Evolutionary conservation across 1,140 invertebrate genomes (phyloP), one percentile per base, ranked within the genome.

Genomic region (Drosophila rufa): DNA sequence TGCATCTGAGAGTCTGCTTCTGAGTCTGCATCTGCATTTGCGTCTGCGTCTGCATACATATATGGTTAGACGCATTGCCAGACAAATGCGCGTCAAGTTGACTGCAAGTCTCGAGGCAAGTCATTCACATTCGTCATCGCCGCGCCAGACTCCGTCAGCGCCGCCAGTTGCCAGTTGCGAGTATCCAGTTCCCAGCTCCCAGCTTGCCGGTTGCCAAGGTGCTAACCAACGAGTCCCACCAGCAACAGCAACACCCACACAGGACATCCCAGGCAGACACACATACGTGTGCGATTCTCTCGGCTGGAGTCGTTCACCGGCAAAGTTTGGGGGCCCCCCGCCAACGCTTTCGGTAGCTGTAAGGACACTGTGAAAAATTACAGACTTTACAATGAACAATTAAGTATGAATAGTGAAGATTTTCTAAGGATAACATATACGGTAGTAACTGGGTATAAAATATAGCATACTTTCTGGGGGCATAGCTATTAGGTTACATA

Each of bases 41-140:
- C 53, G 25, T 56, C 53, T 40, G 36, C 53, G 25, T 22, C 33
- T 73, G 50, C 64, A 42, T 69, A 60, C 47, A 65, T 73, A 47
- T 75, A 79, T 78, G 73, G 81, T 83, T 82, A 89, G 85, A 89
- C 85, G 85, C 85, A 89, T 73, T 89, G 85, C 85, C 85, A 89
- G 85, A 90, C 85, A 89, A 90, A 89, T 89, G 85, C 85, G 85
- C 85, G 85, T 90, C 85, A 90, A 89, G 85, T 90, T 90, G 85
- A 90, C 85, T 90, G 81, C 85, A 90, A 84, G 84, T 87, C 84
- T 87, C 84, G 84, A 81, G 84, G 85, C 85, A 90, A 89, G 85
- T 89, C 85, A 89, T 89, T 89, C 85, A 89, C 85, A 89, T 89
- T 89, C 85, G 85, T 89, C 85, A 90, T 87, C 83, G 66, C 61